phyloP scores from a whole-genome alignment of 2,113 vertebrate genomes.

The Canis aureus region DNA sequence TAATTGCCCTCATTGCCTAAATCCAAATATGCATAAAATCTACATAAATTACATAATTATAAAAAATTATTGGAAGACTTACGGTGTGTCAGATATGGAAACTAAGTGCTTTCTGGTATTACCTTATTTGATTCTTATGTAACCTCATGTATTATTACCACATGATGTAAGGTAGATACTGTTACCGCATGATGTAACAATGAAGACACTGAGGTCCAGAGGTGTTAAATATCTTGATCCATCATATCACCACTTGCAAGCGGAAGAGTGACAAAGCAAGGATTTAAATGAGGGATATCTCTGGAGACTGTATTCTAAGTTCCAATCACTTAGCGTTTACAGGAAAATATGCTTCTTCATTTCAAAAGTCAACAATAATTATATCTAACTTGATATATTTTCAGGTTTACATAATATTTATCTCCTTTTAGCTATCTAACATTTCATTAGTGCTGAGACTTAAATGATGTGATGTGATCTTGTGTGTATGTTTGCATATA shows the following conservation, averaged over 20 bases:
- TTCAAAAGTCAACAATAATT: slow-evolving; percentile 32
- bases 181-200: slow-evolving; percentile 7
- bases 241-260: slow-evolving; percentile 7
- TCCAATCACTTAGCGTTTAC: neutral
- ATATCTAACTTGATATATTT: slow-evolving; percentile 50
- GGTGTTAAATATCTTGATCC: slow-evolving; percentile 25
- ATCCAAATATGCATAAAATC: slow-evolving; percentile 56
- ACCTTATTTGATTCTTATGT: neutral
- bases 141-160: neutral
- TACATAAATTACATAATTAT: slow-evolving; percentile 37
- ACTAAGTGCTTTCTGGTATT: slow-evolving; percentile 26
- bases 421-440: neutral
- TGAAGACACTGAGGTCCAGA: slow-evolving; percentile 15
- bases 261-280: neutral
- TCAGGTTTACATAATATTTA: slow-evolving; percentile 38
- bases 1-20: slow-evolving; percentile 38
- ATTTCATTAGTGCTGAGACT: neutral
- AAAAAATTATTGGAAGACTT: slow-evolving; percentile 40
- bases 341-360: slow-evolving; percentile 45
- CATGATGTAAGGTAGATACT: neutral
- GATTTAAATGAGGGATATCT: slow-evolving; percentile 43
- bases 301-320: slow-evolving; percentile 23
- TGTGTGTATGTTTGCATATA: neutral
- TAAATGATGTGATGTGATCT: slow-evolving; percentile 45
- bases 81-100: slow-evolving; percentile 24